Evolutionary conservation across 2,888 invertebrate genomes (phyloP), one percentile per base, ranked within the genome.

Genomic region (Prostheceraeus crozeri): DNA sequence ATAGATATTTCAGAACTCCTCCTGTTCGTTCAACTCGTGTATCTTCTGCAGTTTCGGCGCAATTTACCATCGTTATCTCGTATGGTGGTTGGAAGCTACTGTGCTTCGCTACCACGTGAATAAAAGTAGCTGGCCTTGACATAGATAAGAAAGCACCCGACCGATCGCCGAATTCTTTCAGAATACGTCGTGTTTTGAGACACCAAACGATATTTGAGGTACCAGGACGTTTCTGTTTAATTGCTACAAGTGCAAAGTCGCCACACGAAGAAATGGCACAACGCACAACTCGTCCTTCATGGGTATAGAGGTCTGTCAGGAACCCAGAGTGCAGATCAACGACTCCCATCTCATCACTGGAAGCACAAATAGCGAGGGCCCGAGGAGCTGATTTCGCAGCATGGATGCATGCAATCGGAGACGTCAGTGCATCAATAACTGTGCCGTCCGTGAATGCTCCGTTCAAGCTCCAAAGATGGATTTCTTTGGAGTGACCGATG

Each of bases 261-360:
- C 74, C 76, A 55, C 66, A 67, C 0, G 70, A 68, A 10, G 71
- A 68, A 31, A 70, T 65, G 25, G 70, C 67, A 40, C 73, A 67
- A 56, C 70, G 68, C 6, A 54, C 36, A 3, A 76, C 69, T 14
- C 65, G 61, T 16, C 65, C 64, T 25, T 71, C 70, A 62, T 75
- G 74, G 2, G 73, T 74, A 28, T 76, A 66, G 1, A 76, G 67
- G 60, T 75, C 73, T 1, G 69, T 59, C 66, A 76, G 67, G 11
- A 65, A 60, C 1, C 76, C 76, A 45, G 65, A 69, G 52, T 53
- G 45, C 70, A 74, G 70, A 62, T 73, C 72, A 14, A 74, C 66
- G 14, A 76, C 70, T 1, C 72, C 76, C 1, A 76, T 64, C 58
- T 73, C 74, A 57, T 74, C 72, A 58, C 74, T 71, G 14, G 66